Base-by-base conservation (phyloP, 92 coral and sea anemone species). In the Epizoanthus fatuus region DNA sequence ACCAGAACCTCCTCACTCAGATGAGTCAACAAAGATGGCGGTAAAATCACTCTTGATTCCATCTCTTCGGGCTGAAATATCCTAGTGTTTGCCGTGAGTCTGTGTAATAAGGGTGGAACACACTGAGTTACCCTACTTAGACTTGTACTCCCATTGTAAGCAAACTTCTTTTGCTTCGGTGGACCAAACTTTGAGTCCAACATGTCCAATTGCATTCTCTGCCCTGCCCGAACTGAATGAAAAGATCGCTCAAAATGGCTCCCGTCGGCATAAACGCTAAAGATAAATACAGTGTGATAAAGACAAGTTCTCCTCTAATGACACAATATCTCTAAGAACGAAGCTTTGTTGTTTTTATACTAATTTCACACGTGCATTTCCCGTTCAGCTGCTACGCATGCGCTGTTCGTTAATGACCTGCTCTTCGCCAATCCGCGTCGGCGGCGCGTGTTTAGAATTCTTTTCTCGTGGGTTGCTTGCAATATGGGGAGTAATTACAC, bases 321-420 rank as follows among this genome's bases (percentile, higher is more conserved):
- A 95, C 98, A 93, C 98, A 95, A 95, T 95, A 97, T 97, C 97
- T 92, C 95, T 93, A 93, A 95, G 97, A 97, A 97, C 94, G 92
- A 95, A 95, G 98, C 99, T 97, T 97, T 95, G 99, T 97, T 97
- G 98, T 97, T 95, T 94, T 97, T 97, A 95, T 95, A 95, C 94
- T 97, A 95, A 93, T 93, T 95, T 96, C 96, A 95, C 99, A 97
- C 99, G 99, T 97, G 99, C 99, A 97, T 97, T 97, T 95, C 96
- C 98, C 92, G 93, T 93, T 79, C 80, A 60, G 82, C 82, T 86
- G 96, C 84, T 91, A 89, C 98, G 99, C 99, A 95, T 95, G 99
- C 98, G 92, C 93, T 42, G 62, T 89, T 81, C 79, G 92, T 86
- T 87, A 87, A 88, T 92, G 90, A 90, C 94, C 85, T 76, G 86